Conservation (phyloP, 2,888 invertebrate species). For the Stenolophus ochropezus region DNA sequence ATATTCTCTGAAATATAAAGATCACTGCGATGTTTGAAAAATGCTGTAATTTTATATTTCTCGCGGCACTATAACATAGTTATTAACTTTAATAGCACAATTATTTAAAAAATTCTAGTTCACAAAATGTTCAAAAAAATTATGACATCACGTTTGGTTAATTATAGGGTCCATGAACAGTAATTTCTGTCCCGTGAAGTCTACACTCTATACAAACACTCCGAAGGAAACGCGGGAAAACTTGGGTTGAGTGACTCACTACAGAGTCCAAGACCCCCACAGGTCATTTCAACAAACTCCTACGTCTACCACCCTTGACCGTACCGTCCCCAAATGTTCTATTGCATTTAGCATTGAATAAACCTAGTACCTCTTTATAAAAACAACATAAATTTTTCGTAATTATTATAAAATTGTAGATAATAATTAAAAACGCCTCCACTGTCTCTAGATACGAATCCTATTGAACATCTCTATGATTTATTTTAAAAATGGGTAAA, state of each 20-base stretch:
- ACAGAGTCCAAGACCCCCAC: too few species aligned
- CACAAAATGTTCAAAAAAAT: constrained; percentile 2
- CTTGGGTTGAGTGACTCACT: background rate
- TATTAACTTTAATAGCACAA: constrained; percentile 9
- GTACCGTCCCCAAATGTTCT: too few species aligned
- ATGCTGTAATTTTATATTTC: constrained; percentile 1
- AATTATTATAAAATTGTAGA: too few species aligned
- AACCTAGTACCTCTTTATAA: too few species aligned
- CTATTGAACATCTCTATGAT: too few species aligned
- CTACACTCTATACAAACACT: background rate
- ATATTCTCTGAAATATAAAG: background rate
- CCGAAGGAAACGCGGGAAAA: background rate
- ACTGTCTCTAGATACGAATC: too few species aligned
- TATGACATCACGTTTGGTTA: constrained; percentile 21
- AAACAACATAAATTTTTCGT: too few species aligned
- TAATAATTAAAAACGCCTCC: too few species aligned
- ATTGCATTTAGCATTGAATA: too few species aligned
- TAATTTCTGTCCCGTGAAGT: background rate
- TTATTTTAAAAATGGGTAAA: too few species aligned
- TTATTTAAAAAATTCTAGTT: constrained; percentile 2
- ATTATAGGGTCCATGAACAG: background rate
- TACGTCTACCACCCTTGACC: too few species aligned
- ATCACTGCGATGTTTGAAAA: background rate
- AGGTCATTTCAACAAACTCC: too few species aligned
- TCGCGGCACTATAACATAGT: constrained; percentile 14